A percentile compares a stretch with the other conserved stretches of the same genome.
Conservation (phyloP, 2,113 vertebrate genomes). For the Percopsis transmontana region DNA sequence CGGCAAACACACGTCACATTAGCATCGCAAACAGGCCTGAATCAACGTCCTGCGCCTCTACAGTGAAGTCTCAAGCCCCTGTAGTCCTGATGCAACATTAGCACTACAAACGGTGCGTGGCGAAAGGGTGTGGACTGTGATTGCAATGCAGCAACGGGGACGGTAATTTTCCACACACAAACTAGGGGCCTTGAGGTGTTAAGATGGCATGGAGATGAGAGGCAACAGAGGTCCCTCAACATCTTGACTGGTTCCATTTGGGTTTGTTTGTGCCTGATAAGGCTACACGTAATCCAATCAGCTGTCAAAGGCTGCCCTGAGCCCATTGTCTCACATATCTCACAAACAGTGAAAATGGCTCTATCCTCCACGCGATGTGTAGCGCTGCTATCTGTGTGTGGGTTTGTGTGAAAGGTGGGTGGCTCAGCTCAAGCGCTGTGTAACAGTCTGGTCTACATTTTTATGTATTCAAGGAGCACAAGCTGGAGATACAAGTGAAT, state of each 20-base stretch:
- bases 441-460: no score
- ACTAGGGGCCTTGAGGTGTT: slow-evolving; percentile 7
- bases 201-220: slow-evolving; percentile 7
- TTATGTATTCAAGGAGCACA: no score
- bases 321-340: slow-evolving; percentile 37
- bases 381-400: slow-evolving; percentile 2
- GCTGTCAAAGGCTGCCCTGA: slow-evolving; percentile 31
- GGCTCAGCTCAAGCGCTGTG: not conserved
- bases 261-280: slow-evolving; percentile 31
- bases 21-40: slow-evolving; percentile 9
- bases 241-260: not conserved
- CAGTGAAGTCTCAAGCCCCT: slow-evolving; percentile 19
- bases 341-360: not conserved
- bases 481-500: no score
- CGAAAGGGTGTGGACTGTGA: not conserved
- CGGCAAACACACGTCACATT: slow-evolving; percentile 16
- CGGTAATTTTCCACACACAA: slow-evolving; percentile 6
- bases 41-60: slow-evolving; percentile 13
- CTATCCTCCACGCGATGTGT: slow-evolving; percentile 16
- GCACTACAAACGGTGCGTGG: slow-evolving; percentile 17
- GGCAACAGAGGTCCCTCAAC: slow-evolving; percentile 6
- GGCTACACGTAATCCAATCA: no score
- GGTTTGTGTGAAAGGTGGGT: not conserved
- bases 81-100: slow-evolving; percentile 6
- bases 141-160: not conserved